Base-by-base conservation (phyloP, 2,797 vertebrate genomes). In the Tokudaia tokunoshimensis region DNA sequence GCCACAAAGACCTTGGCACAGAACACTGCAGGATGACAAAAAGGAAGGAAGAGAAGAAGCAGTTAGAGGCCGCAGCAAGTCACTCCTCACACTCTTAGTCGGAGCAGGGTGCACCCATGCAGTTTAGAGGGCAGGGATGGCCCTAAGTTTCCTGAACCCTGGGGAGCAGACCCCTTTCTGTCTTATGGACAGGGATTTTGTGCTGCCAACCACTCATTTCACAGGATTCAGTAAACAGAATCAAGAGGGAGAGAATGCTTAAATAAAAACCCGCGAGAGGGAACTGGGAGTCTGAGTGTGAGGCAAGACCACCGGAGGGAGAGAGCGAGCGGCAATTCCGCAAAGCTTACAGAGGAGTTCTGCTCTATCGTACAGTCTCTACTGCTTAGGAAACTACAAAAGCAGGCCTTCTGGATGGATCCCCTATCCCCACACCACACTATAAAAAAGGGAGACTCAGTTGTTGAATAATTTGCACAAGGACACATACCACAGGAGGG, bases 1-100 rank as follows among this genome's bases (percentile, higher is more conserved):
- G 99, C 99, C 99, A 99, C 99, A 99, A 99, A 99, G 99, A 99
- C 99, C 99, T 99, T 99, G 99, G 99, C 99, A 99, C 99, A 99
- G 99, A 99, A 99, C 99, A 99, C 99, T 99, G 99, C 99, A 99
- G 99, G 99, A 99, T 99, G 99, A 99, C 99, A 99, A 99, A 99
- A 99, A 99, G 98, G 99, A 99, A 99, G 98, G 99, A 98, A 99
- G 99, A 99, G 98, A 99, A 99, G 99, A 99, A 99, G 98, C 98
- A 99, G 99, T 99, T 98, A 99, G 99, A 99, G 99, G 99, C 98
- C 99, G 99, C 98, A 99, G 98, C 98, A 98, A 98, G 98, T 98
- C 98, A 99, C 98, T 98, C 96, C 97, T 98, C 98, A 99, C 98
- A 98, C 98, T 92, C 99, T 98, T 99, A 99, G 98, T 98, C 41